phyloP scores from a whole-genome alignment of 2,113 vertebrate genomes.

The Pelodiscus sinensis region DNA sequence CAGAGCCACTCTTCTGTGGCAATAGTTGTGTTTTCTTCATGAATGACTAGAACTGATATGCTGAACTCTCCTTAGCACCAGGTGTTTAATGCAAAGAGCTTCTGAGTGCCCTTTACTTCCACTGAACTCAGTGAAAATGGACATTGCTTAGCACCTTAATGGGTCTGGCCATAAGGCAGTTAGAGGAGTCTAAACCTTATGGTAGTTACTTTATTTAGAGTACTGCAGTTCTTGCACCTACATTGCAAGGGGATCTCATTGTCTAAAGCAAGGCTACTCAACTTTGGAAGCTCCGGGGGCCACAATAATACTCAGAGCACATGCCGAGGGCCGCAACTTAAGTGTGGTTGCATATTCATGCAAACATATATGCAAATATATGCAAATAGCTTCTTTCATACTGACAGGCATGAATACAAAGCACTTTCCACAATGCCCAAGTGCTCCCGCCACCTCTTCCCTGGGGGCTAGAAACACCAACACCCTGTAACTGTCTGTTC shows the following conservation, averaged over 20 bases:
- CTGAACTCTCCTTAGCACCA: neutral
- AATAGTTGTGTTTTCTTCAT: neutral
- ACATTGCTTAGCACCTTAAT: neutral
- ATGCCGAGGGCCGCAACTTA: too few species aligned
- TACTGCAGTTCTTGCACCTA: neutral
- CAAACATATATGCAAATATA: too few species aligned
- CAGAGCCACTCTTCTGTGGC: neutral
- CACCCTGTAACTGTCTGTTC: too few species aligned
- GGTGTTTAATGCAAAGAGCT: neutral
- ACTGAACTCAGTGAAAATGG: neutral
- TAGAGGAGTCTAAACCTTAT: neutral
- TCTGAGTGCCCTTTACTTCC: neutral
- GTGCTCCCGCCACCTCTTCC: too few species aligned
- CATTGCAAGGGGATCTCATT: neutral
- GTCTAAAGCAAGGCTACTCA: too few species aligned
- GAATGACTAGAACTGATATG: neutral
- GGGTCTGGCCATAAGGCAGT: neutral
- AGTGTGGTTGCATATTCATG: too few species aligned
- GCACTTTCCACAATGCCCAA: too few species aligned
- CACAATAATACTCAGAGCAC: too few species aligned
- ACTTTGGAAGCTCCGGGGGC: too few species aligned
- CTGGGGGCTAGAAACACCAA: too few species aligned
- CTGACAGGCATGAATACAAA: too few species aligned
- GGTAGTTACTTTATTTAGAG: neutral
- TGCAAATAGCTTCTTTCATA: too few species aligned